Evolutionary conservation across 2,113 vertebrate genomes (phyloP).

Genomic region (Murina feae): DNA sequence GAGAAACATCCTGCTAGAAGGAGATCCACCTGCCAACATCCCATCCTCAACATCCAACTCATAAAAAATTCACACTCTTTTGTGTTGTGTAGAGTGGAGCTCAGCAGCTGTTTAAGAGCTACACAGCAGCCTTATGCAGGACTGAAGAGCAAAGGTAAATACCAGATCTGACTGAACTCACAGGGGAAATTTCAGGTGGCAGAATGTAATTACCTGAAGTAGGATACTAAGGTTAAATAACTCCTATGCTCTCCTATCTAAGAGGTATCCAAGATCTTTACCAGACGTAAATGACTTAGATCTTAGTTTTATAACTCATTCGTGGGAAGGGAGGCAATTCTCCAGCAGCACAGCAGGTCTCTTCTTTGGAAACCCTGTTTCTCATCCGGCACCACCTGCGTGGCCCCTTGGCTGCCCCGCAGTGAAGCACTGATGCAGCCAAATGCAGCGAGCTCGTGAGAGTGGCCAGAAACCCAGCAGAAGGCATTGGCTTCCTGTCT

Average conservation of each 20-base stretch:
- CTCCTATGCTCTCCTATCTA: not conserved
- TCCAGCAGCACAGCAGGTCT: slow-evolving; percentile 16
- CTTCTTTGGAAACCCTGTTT: slow-evolving; percentile 19
- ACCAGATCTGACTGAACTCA: not conserved
- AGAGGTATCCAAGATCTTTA: not conserved
- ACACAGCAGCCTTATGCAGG: not conserved
- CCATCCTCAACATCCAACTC: not conserved
- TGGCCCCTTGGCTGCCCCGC: slow-evolving; percentile 35
- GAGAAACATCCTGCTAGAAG: not conserved
- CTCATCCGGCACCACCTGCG: slow-evolving; percentile 49
- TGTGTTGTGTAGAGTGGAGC: not conserved
- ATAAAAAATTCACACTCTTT: not conserved
- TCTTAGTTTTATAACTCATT: not conserved
- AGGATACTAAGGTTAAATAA: slow-evolving; percentile 3
- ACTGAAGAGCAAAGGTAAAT: not conserved
- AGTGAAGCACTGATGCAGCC: slow-evolving; percentile 14
- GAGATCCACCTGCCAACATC: not conserved
- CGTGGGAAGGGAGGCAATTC: not conserved
- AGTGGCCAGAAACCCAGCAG: slow-evolving; percentile 55
- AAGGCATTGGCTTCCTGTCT: slow-evolving; percentile 61
- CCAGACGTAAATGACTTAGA: not conserved
- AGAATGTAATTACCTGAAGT: not conserved
- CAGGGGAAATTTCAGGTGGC: not conserved
- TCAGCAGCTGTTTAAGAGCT: not conserved
- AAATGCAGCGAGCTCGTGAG: not conserved